These are phyloP conservation scores for Dolichomitus sp. DNA, from an alignment of 2,888 invertebrate genomes.

Conservation along the genomic window DNA sequence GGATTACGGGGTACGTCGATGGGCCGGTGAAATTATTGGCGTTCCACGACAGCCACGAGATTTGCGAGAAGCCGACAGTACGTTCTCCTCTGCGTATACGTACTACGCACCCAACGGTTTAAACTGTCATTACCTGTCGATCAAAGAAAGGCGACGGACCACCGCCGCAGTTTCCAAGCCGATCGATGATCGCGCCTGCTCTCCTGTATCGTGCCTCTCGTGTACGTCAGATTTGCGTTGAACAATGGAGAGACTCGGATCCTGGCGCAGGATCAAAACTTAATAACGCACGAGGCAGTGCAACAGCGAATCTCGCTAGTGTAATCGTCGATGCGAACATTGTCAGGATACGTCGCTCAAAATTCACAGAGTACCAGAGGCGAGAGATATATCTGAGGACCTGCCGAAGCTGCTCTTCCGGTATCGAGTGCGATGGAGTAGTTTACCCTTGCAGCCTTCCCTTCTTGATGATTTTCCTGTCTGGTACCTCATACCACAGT, in stretches of 20 bases:
- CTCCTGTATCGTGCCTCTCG: conserved; percentile 51
- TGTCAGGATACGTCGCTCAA: conserved; percentile 3
- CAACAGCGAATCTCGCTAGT: conserved; percentile 24
- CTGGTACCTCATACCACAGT: conserved; percentile 11
- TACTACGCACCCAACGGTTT: conserved; percentile 75
- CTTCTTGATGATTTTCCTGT: conserved; percentile 23
- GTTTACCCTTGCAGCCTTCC: conserved; percentile 19
- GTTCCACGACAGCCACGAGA: conserved; percentile 67
- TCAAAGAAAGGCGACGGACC: conserved; percentile 81
- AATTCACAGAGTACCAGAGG: not conserved
- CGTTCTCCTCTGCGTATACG: conserved; percentile 20
- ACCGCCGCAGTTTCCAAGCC: conserved; percentile 54
- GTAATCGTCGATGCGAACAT: conserved; percentile 2
- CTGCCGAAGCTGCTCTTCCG: conserved; percentile 27
- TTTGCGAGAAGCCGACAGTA: conserved; percentile 77
- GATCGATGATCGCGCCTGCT: conserved; percentile 81
- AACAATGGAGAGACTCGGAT: conserved; percentile 77
- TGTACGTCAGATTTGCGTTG: conserved; percentile 81
- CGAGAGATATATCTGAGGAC: conserved; percentile 18
- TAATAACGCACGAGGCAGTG: conserved; percentile 77
- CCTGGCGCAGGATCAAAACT: conserved; percentile 79
- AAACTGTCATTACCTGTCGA: conserved; percentile 85
- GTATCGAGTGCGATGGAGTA: conserved; percentile 18
- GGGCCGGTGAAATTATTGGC: conserved; percentile 81
- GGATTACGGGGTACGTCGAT: conserved; percentile 77